A percentile compares a stretch with the other conserved stretches of the same genome.
Conservation (phyloP, 2,113 vertebrate species). For the Parotia lawesii region DNA sequence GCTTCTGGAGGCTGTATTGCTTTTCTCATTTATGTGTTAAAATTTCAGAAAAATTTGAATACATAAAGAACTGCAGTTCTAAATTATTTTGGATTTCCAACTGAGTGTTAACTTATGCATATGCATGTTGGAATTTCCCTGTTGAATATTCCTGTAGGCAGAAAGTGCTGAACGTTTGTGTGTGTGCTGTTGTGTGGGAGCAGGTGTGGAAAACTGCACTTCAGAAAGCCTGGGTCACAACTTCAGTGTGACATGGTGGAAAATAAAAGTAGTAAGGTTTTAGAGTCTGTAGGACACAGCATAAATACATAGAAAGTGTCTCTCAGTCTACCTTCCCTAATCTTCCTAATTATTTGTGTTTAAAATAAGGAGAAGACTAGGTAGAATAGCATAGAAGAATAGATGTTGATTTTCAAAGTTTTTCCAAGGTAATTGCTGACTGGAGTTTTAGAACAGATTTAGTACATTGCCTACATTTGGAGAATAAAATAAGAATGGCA, state of each 20-base stretch:
- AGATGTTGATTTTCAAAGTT: slow-evolving; percentile 29
- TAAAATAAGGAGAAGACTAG: not conserved
- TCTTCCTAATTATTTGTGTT: not conserved
- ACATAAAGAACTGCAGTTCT: not conserved
- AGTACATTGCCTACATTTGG: not conserved
- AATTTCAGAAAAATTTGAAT: not conserved
- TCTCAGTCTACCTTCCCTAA: not conserved
- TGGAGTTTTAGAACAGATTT: slow-evolving; percentile 2
- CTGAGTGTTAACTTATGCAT: not conserved
- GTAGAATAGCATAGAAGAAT: no score
- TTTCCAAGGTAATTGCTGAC: slow-evolving; percentile 32
- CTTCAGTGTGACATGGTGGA: not conserved
- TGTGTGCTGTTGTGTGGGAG: not conserved
- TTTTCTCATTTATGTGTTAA: not conserved
- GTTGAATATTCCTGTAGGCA: not conserved
- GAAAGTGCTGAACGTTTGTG: not conserved
- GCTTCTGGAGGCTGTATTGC: not conserved
- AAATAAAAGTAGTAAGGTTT: not conserved
- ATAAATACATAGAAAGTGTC: not conserved
- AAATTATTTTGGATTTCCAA: slow-evolving; percentile 9
- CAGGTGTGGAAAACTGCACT: not conserved
- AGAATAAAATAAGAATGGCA: not conserved
- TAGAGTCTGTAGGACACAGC: not conserved
- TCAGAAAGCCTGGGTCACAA: not conserved
- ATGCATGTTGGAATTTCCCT: slow-evolving; percentile 40